phyloP scores from a whole-genome alignment of 2,113 vertebrate genomes.

The Melanerpes formicivorus region DNA sequence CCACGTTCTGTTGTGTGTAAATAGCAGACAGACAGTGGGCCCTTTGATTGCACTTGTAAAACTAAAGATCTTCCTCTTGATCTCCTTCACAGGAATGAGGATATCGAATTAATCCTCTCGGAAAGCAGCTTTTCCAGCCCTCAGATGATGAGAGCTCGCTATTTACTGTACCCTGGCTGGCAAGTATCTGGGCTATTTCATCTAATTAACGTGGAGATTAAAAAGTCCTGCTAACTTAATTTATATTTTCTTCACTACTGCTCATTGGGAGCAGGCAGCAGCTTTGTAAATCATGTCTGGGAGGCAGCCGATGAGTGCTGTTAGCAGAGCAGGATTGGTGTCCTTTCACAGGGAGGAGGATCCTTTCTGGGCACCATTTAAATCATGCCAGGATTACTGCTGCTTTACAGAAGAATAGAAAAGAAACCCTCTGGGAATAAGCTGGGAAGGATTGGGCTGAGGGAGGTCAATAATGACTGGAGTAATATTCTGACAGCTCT shows the following conservation, averaged over 20 bases:
- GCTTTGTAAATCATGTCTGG: slow-evolving; percentile 50
- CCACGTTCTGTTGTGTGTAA: neutral
- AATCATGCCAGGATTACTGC: slow-evolving; percentile 28
- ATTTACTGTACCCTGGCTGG: slow-evolving; percentile 95
- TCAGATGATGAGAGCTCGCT: slow-evolving; percentile 90
- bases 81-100: slow-evolving; percentile 85
- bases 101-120: slow-evolving; percentile 90
- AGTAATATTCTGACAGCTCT: slow-evolving; percentile 53
- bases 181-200: slow-evolving; percentile 74
- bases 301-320: slow-evolving; percentile 41
- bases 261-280: slow-evolving; percentile 27
- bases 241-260: neutral
- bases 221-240: slow-evolving; percentile 12
- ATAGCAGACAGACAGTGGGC: neutral
- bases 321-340: neutral
- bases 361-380: slow-evolving; percentile 33
- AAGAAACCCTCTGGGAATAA: slow-evolving; percentile 44
- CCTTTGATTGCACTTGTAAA: neutral
- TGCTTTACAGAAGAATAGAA: slow-evolving; percentile 41
- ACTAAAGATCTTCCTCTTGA: slow-evolving; percentile 26
- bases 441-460: slow-evolving; percentile 38
- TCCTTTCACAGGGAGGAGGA: neutral
- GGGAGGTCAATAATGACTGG: slow-evolving; percentile 46
- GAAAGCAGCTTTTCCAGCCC: slow-evolving; percentile 87
- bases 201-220: slow-evolving; percentile 51